A percentile compares a stretch with the other conserved stretches of the same genome.
Evolutionary conservation across 2,113 vertebrate genomes (phyloP).

Genomic region (Mesoclemmys tuberculata): DNA sequence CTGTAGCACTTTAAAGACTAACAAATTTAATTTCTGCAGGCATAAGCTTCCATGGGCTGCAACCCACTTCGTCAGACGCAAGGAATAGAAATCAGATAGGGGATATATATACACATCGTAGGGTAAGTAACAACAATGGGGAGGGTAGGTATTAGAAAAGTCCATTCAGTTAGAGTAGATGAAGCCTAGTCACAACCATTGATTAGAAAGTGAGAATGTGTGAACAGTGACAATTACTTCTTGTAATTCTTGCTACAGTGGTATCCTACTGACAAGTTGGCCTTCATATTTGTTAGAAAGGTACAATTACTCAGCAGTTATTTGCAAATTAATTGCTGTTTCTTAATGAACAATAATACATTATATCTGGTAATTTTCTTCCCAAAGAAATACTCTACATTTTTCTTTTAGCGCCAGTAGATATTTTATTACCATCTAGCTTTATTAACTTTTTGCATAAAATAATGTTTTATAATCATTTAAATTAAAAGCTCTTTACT

Average conservation of each 20-base stretch:
- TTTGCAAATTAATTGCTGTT: neutral
- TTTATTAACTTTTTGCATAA: constrained; percentile 41
- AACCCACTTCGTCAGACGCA: too few relatives aligned
- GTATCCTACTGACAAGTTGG: neutral
- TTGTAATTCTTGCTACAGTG: neutral
- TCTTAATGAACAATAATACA: neutral
- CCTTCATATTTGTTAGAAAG: neutral
- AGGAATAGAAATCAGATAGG: too few relatives aligned
- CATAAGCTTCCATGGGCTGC: too few relatives aligned
- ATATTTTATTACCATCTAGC: neutral
- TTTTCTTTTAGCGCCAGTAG: neutral
- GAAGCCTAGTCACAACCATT: too few relatives aligned
- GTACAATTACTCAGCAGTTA: neutral
- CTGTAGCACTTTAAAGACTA: too few relatives aligned
- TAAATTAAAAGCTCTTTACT: constrained; percentile 33
- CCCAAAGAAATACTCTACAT: fast-evolving
- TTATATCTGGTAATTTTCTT: neutral
- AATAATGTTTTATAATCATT: constrained; percentile 45
- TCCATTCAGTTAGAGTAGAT: too few relatives aligned
- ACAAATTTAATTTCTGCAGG: too few relatives aligned
- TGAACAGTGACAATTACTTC: too few relatives aligned
- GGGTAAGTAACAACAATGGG: too few relatives aligned
- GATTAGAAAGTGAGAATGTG: too few relatives aligned
- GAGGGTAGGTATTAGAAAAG: too few relatives aligned
- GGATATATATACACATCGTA: too few relatives aligned